These are phyloP conservation scores for Dasypus novemcinctus DNA, from an alignment of 2,113 vertebrate species.

Conservation along the genomic window DNA sequence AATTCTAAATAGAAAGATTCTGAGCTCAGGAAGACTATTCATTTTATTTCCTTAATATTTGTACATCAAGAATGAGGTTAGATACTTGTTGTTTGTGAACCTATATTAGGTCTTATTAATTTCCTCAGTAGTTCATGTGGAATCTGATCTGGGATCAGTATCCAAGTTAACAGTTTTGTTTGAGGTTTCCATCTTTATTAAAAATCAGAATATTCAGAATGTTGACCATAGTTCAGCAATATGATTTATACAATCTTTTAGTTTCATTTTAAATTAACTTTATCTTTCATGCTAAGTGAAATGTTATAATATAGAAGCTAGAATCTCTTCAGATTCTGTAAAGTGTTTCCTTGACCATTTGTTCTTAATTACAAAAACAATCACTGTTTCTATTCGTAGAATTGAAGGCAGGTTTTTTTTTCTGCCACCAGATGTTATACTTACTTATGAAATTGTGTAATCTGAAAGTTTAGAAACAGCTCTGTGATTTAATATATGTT, in stretches of 20 bases:
- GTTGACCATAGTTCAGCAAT: neutral
- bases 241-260: neutral
- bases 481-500: conserved; percentile 31
- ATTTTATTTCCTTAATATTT: neutral
- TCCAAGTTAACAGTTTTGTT: neutral
- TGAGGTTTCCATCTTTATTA: neutral
- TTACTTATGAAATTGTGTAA: conserved; percentile 4
- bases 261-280: conserved; percentile 9
- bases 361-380: conserved; percentile 21
- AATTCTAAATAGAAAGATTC: neutral
- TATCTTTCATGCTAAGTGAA: neutral
- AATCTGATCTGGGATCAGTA: neutral
- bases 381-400: neutral
- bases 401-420: neutral
- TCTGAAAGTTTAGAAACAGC: neutral
- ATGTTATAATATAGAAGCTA: neutral
- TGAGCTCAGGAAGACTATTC: neutral
- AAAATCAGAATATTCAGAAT: neutral
- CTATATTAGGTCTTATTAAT: neutral
- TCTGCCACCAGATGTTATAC: neutral
- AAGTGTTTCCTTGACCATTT: neutral
- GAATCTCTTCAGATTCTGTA: neutral
- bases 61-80: neutral
- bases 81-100: neutral
- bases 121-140: neutral